A percentile compares a stretch with the other conserved stretches of the same genome.
Conservation (phyloP, 2,797 vertebrate genomes). For the Synaphobranchus kaupii region DNA sequence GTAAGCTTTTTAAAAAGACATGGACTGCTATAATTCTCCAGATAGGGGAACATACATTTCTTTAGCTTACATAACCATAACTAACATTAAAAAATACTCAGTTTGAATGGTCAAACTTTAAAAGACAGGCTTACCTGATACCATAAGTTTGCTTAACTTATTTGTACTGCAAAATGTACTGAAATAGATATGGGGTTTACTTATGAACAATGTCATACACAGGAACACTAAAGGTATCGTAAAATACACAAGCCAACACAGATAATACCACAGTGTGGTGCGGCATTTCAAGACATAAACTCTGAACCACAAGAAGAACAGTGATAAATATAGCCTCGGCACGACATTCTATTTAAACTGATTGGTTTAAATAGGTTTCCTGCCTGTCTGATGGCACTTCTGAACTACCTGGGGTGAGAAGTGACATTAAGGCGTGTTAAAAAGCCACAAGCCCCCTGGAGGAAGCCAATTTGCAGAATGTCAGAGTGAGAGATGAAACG, state of each 20-base stretch:
- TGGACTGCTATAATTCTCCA: background rate
- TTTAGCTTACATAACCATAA: background rate
- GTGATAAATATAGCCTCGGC: background rate
- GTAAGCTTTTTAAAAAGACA: background rate
- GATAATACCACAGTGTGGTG: background rate
- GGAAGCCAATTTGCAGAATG: conserved; percentile 23
- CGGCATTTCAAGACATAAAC: background rate
- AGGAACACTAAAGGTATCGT: background rate
- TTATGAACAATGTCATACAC: background rate
- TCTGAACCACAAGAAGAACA: background rate
- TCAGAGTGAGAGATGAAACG: background rate
- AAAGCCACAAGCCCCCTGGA: background rate
- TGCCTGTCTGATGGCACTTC: conserved; percentile 10
- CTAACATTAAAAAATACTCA: background rate
- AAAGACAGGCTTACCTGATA: background rate
- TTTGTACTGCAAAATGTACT: background rate
- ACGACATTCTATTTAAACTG: background rate
- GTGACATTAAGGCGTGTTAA: background rate
- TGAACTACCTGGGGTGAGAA: conserved; percentile 9
- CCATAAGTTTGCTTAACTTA: background rate
- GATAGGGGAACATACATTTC: background rate
- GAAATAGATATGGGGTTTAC: background rate
- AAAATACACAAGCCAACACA: too few relatives aligned
- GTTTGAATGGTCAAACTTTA: background rate
- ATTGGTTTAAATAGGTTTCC: background rate